These are phyloP conservation scores for Pseudochaenichthys georgianus DNA, from an alignment of 2,797 vertebrate genomes.

Conservation along the genomic window DNA sequence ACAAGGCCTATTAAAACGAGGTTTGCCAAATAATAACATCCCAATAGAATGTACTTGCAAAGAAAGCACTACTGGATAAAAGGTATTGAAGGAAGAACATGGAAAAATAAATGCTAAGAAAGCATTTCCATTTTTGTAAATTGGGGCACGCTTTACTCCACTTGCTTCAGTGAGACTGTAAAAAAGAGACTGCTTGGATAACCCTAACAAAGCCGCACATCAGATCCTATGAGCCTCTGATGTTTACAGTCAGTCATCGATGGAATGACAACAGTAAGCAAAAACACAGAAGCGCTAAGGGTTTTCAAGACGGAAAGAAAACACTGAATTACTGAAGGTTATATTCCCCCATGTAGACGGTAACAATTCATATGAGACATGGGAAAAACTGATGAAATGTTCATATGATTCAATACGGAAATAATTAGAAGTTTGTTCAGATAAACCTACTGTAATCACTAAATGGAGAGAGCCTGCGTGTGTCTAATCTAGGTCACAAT, in stretches of 20 bases:
- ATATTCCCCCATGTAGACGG: conserved; percentile 10
- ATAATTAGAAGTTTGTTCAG: conserved; percentile 49
- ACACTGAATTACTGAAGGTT: conserved; percentile 36
- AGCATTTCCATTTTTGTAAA: conserved; percentile 35
- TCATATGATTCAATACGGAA: conserved; percentile 32
- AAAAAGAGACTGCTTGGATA: conserved; percentile 60
- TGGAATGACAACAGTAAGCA: conserved; percentile 60
- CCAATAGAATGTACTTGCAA: conserved; percentile 43
- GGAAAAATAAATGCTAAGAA: conserved; percentile 35
- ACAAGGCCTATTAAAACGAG: conserved; percentile 63
- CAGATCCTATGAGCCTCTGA: conserved; percentile 61
- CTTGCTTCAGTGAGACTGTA: conserved; percentile 49
- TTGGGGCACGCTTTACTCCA: conserved; percentile 63
- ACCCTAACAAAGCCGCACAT: conserved; percentile 61
- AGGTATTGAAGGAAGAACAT: conserved; percentile 9
- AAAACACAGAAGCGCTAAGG: conserved; percentile 45
- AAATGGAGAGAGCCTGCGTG: conserved; percentile 35
- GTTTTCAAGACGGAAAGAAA: conserved; percentile 49
- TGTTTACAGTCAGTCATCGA: conserved; percentile 64
- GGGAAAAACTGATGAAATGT: conserved; percentile 14
- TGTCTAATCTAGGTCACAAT: conserved; percentile 70
- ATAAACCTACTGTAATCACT: conserved; percentile 52
- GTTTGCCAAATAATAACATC: conserved; percentile 65
- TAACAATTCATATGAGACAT: conserved; percentile 11
- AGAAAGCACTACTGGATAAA: conserved; percentile 15